A percentile compares a stretch with the other conserved stretches of the same genome.
phyloP scores from a whole-genome alignment of 2,888 invertebrate genomes.

The Leucophenga montana region DNA sequence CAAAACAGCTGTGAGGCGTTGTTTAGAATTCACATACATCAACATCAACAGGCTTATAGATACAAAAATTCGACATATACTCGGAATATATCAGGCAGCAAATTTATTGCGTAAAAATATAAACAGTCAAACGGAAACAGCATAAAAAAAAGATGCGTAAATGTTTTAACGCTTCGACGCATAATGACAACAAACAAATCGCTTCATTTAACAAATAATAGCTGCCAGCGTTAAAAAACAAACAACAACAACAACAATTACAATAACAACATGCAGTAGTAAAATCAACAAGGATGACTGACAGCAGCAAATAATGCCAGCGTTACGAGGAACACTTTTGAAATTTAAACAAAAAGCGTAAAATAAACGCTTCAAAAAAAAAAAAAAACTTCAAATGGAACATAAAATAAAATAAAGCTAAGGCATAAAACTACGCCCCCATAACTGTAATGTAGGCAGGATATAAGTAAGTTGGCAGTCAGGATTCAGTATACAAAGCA shows the following conservation, averaged over 20 bases:
- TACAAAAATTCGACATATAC: slow-evolving; percentile 5
- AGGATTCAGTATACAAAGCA: slow-evolving; percentile 19
- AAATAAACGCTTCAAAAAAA: slow-evolving; percentile 62
- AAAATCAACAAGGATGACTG: neutral
- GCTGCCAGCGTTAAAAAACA: slow-evolving; percentile 60
- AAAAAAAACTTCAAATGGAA: slow-evolving; percentile 44
- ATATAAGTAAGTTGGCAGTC: neutral
- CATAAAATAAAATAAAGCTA: slow-evolving; percentile 33
- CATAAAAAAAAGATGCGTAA: slow-evolving; percentile 63
- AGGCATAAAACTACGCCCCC: slow-evolving; percentile 44
- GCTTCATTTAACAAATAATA: slow-evolving; percentile 71
- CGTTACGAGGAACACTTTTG: slow-evolving; percentile 49
- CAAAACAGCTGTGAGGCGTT: slow-evolving; percentile 54
- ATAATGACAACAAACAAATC: slow-evolving; percentile 68
- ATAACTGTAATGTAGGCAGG: neutral
- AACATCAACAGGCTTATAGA: slow-evolving; percentile 14
- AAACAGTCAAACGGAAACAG: slow-evolving; percentile 45
- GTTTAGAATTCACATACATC: slow-evolving; percentile 57
- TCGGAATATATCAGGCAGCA: neutral
- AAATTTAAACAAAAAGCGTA: slow-evolving; percentile 48
- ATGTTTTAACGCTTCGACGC: slow-evolving; percentile 68
- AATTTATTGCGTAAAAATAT: neutral
- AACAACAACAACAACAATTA: slow-evolving; percentile 37
- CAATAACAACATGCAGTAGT: slow-evolving; percentile 35
- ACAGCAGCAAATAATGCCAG: slow-evolving; percentile 33